Conservation (phyloP, 2,888 invertebrate species). For the Embidobia sp. region DNA sequence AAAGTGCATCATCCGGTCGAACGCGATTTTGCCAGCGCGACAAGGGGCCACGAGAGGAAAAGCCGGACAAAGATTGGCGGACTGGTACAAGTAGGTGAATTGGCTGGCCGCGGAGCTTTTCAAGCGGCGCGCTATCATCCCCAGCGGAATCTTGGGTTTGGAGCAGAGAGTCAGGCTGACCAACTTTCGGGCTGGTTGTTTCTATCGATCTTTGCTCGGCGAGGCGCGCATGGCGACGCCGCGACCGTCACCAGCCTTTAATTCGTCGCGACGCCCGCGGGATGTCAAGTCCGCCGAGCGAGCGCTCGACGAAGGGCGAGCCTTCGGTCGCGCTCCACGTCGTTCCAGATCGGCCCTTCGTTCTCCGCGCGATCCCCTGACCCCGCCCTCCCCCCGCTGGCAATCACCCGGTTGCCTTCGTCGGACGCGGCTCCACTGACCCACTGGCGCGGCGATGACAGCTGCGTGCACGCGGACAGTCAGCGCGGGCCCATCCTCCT, state of each 20-base stretch:
- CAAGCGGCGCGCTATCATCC: constrained; percentile 11
- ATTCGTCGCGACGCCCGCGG: constrained; percentile 69
- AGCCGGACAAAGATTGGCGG: no score
- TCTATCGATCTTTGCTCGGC: constrained; percentile 67
- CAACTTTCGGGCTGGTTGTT: constrained; percentile 61
- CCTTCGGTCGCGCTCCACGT: constrained; percentile 8
- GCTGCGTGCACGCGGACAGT: constrained; percentile 24
- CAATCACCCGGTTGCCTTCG: not conserved
- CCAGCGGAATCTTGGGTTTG: constrained; percentile 49
- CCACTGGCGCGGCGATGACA: constrained; percentile 33
- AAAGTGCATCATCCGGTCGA: no score
- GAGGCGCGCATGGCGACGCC: constrained; percentile 68
- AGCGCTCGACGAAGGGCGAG: constrained; percentile 45
- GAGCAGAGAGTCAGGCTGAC: constrained; percentile 63
- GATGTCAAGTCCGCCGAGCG: constrained; percentile 54
- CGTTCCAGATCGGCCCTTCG: not conserved
- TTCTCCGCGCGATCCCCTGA: no score
- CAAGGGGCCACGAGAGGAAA: no score
- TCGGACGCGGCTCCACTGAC: constrained; percentile 49
- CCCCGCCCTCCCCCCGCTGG: no score
- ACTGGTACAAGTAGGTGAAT: no score
- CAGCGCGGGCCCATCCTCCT: constrained; percentile 13
- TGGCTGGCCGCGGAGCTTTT: no score
- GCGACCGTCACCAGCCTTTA: constrained; percentile 66
- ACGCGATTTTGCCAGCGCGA: no score